Evolutionary conservation across 2,113 vertebrate genomes (phyloP).

Genomic region (Tragelaphus buxtoni): DNA sequence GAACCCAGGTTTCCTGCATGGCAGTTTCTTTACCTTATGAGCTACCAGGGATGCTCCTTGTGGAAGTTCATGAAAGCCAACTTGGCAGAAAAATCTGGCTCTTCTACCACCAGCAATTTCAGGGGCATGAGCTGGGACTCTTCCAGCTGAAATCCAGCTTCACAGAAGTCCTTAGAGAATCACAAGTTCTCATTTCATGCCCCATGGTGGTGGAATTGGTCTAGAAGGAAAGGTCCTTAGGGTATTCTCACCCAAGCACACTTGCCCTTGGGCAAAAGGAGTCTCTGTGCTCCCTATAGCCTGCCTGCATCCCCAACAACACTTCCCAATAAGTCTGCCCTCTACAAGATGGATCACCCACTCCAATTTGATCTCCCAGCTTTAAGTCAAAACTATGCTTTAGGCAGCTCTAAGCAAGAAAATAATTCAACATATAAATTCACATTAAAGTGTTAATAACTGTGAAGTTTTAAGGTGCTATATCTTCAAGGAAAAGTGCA

Average conservation of each 20-base stretch:
- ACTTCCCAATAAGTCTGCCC: neutral
- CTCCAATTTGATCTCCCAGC: neutral
- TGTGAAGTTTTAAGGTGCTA: neutral
- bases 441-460: neutral
- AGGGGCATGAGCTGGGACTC: neutral
- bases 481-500: neutral
- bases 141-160: neutral
- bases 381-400: neutral
- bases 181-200: neutral
- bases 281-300: neutral
- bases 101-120: neutral
- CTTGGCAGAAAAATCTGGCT: neutral
- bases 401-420: neutral
- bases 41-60: neutral
- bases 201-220: neutral
- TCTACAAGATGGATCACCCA: neutral
- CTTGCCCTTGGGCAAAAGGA: neutral
- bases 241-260: neutral
- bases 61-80: neutral
- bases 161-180: neutral
- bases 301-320: fast-evolving
- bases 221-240: neutral
- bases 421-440: neutral
- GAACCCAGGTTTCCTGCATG: neutral
- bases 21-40: neutral